Conservation (phyloP, 2,113 vertebrate genomes). For the Antidorcas marsupialis region DNA sequence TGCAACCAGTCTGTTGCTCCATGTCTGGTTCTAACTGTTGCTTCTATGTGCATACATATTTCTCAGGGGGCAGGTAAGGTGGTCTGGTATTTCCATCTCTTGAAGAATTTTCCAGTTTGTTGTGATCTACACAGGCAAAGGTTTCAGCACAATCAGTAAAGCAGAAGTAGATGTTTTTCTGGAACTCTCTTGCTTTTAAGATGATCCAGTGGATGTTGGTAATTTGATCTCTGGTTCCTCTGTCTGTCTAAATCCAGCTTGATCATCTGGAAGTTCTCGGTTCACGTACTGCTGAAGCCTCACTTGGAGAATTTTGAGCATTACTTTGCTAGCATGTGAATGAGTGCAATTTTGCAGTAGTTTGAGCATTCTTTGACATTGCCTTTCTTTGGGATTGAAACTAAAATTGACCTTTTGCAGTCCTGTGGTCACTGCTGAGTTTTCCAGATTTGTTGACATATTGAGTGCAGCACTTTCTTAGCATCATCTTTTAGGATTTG, state of each 20-base stretch:
- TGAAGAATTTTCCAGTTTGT: neutral
- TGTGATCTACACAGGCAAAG: neutral
- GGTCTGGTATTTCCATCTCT: neutral
- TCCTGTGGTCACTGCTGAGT: neutral
- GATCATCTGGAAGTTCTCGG: neutral
- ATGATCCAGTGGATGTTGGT: neutral
- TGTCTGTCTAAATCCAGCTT: neutral
- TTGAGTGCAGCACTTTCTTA: neutral
- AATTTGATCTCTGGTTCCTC: neutral
- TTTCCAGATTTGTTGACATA: neutral
- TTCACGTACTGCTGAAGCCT: neutral
- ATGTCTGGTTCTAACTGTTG: neutral
- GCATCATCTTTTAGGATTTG: neutral
- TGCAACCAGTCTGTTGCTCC: neutral
- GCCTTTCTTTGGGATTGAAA: neutral
- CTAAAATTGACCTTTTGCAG: neutral
- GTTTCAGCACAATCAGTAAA: neutral
- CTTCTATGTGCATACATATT: neutral
- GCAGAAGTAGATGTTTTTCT: neutral
- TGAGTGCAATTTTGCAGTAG: neutral
- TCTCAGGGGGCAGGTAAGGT: neutral
- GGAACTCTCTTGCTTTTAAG: neutral
- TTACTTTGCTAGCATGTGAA: neutral
- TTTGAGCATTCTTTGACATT: neutral
- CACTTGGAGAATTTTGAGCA: neutral